Evolutionary conservation across 2,888 invertebrate species (phyloP).

Genomic region (Antheraea yamamai): DNA sequence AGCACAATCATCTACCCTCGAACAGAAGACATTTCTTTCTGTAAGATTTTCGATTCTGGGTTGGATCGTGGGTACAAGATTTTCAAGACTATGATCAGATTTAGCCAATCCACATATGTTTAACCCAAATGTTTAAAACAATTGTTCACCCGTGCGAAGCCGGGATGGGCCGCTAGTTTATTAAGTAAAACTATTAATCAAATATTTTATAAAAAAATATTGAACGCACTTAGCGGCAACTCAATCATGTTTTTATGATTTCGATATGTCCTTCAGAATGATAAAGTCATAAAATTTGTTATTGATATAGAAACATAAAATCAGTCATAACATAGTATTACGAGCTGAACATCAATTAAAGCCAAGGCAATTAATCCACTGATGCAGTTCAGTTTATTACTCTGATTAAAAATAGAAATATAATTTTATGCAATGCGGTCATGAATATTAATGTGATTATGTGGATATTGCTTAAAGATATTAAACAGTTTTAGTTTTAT

Average conservation of each 20-base stretch:
- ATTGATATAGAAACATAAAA: conserved; percentile 50
- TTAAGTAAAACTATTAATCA: not conserved
- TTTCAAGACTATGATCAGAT: too few relatives aligned
- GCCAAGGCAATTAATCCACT: conserved; percentile 44
- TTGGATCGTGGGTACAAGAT: too few relatives aligned
- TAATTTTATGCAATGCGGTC: conserved; percentile 32
- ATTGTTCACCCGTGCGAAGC: too few relatives aligned
- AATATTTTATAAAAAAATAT: not conserved
- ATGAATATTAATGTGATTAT: conserved; percentile 35
- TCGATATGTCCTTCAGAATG: conserved; percentile 34
- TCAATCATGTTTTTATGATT: not conserved
- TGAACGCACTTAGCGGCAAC: not conserved
- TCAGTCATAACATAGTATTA: conserved; percentile 42
- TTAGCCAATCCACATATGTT: too few relatives aligned
- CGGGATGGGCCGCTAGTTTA: too few relatives aligned
- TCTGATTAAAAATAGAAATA: conserved; percentile 32
- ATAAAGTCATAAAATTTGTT: conserved; percentile 50
- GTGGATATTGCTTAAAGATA: not conserved
- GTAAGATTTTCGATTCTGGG: too few relatives aligned
- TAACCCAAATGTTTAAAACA: too few relatives aligned
- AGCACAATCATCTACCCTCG: too few relatives aligned
- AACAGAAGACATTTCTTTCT: too few relatives aligned
- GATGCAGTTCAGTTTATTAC: conserved; percentile 43
- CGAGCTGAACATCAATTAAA: conserved; percentile 49
- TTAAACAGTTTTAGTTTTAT: not conserved